Evolutionary conservation across 1,140 invertebrate genomes (phyloP), one percentile per base, ranked within the genome.

Genomic region (Drosophila hydei): DNA sequence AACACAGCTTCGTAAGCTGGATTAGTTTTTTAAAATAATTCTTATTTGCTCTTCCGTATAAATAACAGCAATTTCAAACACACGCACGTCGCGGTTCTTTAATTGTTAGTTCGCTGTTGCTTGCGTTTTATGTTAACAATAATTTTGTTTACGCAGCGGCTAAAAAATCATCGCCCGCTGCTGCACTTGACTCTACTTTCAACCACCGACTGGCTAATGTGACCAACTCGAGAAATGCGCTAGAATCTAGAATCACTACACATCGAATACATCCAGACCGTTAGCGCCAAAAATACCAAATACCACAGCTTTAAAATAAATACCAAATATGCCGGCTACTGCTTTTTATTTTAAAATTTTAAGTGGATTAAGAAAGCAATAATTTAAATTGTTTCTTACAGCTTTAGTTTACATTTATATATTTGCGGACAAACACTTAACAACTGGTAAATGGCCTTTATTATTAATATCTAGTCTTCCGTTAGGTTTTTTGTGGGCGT

Each of bases 71-170:
- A 8, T 42, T 52, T 33, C 25, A 3, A 11, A 25, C 33, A 33
- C 33, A 54, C 12, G 38, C 16, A 33, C 42, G 19, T 16, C 14
- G 27, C 27, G 54, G 14, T 65, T 12, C 30, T 43, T 56, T 33
- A 51, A 27, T 40, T 59, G 9, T 52, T 25, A 43, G 27, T 21
- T 62, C 16, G n/a, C 21, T 18, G 21, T 50, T 48, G 2, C 3
- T 4, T 47, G 54, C 30, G 11, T 33, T 33, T 33, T 63, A 55
- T 55, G 42, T 65, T 62, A 72, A 65, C 43, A 67, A 52, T 59
- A 45, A 56, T 65, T 48, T 72, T 72, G 69, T 72, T 72, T 67
- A 72, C 69, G 69, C 69, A 72, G 62, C 62, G 54, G 62, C 30
- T 59, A 52, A 58, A 72, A 27, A 55, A 27, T 21, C 69, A 62